Evolutionary conservation across 2,113 vertebrate genomes (phyloP).

Genomic region (Actinemys pallida): DNA sequence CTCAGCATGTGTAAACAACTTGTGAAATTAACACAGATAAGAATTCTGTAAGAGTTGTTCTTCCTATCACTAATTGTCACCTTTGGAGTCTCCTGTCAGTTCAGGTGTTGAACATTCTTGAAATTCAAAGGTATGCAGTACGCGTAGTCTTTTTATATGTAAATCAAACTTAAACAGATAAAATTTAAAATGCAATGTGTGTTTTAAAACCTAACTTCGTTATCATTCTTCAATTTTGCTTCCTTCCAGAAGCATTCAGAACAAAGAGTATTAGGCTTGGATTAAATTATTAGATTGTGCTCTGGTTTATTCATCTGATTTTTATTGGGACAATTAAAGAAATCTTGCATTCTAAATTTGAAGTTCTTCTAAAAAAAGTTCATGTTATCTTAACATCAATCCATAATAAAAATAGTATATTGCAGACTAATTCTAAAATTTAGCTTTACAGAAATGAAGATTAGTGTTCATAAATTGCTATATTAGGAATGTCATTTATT

Average conservation of each 20-base stretch:
- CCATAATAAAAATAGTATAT: neutral
- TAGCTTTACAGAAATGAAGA: neutral
- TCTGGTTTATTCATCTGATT: neutral
- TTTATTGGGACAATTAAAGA: neutral
- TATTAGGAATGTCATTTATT: neutral
- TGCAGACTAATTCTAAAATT: neutral
- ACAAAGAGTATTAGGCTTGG: neutral
- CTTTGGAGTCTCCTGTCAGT: neutral
- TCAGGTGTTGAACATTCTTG: neutral
- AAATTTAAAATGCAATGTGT: neutral
- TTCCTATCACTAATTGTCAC: neutral
- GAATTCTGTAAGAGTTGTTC: accelerated
- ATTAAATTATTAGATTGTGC: neutral
- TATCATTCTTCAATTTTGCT: neutral
- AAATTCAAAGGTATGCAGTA: accelerated
- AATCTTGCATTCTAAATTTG: neutral
- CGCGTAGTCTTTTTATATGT: neutral
- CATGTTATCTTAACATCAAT: neutral
- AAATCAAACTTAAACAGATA: neutral
- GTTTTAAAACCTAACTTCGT: neutral
- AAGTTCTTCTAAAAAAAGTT: neutral
- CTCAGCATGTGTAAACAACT: neutral
- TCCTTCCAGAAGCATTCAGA: neutral
- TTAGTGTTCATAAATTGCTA: neutral
- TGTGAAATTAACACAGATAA: neutral